A percentile compares a stretch with the other conserved stretches of the same genome.
These are phyloP conservation scores for Acanthurus leucopareius DNA, from an alignment of 2,797 vertebrate species.

Conservation along the genomic window DNA sequence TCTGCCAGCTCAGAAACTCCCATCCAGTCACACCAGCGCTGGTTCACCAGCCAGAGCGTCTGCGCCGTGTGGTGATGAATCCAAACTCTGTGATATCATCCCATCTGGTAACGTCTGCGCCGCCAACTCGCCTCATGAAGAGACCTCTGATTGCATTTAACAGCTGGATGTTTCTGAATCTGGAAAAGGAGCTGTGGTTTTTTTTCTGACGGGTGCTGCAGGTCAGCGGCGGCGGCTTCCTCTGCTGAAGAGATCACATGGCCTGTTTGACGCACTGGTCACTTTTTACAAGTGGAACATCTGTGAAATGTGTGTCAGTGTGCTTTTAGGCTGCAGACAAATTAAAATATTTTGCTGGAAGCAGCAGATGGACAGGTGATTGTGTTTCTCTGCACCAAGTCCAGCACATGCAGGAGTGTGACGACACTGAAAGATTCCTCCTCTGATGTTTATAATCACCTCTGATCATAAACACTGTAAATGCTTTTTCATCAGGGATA, in stretches of 20 bases:
- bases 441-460: too few species aligned
- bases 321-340: neutral
- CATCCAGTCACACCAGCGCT: slow-evolving; percentile 14
- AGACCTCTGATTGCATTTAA: slow-evolving; percentile 9
- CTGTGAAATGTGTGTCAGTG: neutral
- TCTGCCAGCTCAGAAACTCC: slow-evolving; percentile 43
- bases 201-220: slow-evolving; percentile 34
- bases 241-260: neutral
- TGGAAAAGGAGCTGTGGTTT: neutral
- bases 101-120: slow-evolving; percentile 42
- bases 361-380: slow-evolving; percentile 36
- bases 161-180: slow-evolving; percentile 42
- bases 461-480: too few species aligned
- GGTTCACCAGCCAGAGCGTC: slow-evolving; percentile 12
- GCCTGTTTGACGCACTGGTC: slow-evolving; percentile 19
- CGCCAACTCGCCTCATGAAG: slow-evolving; percentile 35
- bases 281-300: slow-evolving; percentile 19
- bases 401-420: neutral
- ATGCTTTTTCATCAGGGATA: too few species aligned
- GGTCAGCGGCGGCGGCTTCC: neutral
- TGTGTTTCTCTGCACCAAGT: neutral
- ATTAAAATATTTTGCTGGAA: slow-evolving; percentile 1
- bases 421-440: too few species aligned
- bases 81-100: slow-evolving; percentile 37
- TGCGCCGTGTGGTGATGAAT: slow-evolving; percentile 12